Conservation (phyloP, 2,797 vertebrate genomes). For the Premnoplex brunnescens region DNA sequence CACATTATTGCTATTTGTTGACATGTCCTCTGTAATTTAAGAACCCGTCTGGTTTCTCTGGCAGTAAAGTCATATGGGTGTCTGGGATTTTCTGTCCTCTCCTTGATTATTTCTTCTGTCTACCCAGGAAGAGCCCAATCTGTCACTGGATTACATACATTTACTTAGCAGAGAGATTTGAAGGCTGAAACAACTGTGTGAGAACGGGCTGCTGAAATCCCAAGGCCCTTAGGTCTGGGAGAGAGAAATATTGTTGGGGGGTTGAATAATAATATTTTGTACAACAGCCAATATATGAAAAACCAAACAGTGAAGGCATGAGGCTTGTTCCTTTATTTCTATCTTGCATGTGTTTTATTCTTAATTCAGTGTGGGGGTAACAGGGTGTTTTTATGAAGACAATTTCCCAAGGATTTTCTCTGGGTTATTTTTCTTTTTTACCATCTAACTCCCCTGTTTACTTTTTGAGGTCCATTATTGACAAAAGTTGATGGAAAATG, state of each 20-base stretch:
- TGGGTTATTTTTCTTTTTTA: neutral
- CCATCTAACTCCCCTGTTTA: neutral
- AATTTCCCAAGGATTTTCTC: neutral
- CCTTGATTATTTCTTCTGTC: constrained; percentile 41
- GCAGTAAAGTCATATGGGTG: neutral
- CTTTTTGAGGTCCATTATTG: neutral
- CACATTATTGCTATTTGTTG: neutral
- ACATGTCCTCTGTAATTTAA: neutral
- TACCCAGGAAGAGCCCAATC: neutral
- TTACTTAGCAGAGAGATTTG: neutral
- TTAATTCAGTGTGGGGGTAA: neutral
- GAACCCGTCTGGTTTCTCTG: neutral
- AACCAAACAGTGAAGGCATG: neutral
- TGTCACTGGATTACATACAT: neutral
- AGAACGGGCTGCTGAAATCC: neutral
- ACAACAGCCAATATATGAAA: neutral
- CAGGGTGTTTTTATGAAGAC: neutral
- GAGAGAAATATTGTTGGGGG: neutral
- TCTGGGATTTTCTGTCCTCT: constrained; percentile 27
- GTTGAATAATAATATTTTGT: neutral
- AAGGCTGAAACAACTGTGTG: neutral
- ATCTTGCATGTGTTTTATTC: neutral
- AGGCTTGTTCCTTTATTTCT: neutral
- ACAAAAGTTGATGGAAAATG: neutral
- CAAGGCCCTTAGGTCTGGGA: neutral